A percentile compares a stretch with the other conserved stretches of the same genome.
These are phyloP conservation scores for Hedya salicella DNA, from an alignment of 2,888 invertebrate genomes.

Conservation along the genomic window DNA sequence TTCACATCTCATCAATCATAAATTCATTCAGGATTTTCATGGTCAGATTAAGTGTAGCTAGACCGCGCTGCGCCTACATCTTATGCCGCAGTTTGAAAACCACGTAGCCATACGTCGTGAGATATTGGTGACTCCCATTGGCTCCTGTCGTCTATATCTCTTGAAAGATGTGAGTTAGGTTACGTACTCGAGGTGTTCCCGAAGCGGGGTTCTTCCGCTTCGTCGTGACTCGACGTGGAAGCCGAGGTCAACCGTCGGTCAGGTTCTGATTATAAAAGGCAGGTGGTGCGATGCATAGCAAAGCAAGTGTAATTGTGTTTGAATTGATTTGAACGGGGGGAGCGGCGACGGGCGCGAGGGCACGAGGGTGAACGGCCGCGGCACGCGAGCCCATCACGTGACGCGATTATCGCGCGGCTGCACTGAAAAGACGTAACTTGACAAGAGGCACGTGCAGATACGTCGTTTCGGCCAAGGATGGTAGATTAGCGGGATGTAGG, in stretches of 20 bases:
- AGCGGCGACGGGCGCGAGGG: conserved; percentile 46
- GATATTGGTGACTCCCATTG: too few species aligned
- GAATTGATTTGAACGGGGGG: conserved; percentile 30
- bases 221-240: neutral
- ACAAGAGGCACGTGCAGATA: neutral
- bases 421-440: neutral
- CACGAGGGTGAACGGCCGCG: conserved; percentile 66
- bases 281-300: conserved; percentile 21
- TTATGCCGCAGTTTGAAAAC: too few species aligned
- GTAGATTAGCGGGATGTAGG: conserved; percentile 59
- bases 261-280: neutral
- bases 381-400: conserved; percentile 74
- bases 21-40: too few species aligned
- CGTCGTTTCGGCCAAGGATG: neutral
- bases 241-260: neutral
- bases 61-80: too few species aligned
- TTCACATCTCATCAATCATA: too few species aligned
- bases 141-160: too few species aligned
- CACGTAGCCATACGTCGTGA: too few species aligned
- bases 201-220: neutral
- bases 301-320: conserved; percentile 40
- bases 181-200: too few species aligned
- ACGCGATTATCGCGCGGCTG: conserved; percentile 63
- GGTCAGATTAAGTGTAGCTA: too few species aligned
- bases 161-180: too few species aligned